Evolutionary conservation across 1,140 invertebrate genomes (phyloP), one percentile per base, ranked within the genome.

Genomic region (Nasonia longicornis): DNA sequence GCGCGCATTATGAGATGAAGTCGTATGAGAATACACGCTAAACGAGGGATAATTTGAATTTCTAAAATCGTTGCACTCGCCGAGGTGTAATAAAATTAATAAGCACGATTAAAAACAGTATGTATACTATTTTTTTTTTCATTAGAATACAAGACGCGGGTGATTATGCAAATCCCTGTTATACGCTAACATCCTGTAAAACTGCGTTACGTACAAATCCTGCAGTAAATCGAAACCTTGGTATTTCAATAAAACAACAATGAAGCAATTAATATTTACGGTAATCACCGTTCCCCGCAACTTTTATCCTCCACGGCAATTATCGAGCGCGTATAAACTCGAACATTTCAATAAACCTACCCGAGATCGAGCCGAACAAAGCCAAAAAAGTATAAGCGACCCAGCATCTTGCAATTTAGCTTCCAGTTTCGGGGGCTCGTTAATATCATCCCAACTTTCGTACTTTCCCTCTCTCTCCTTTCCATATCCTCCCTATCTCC

Each of bases 371-470:
- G 11, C 45, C 12, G 14, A 48, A 48, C 45, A 48, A 48, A 12
- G 52, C 12, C 12, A 20, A 58, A 58, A 58, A 58, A 58, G 20
- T n/a, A 26, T 26, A 26, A 16, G 16, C 14, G 6, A 6, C 20
- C 38, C 38, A 42, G 7, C 38, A 42, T 42, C 38, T 58, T 58
- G 52, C 52, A n/a, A 20, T 58, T n/a, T 66, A 69, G 20, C 26
- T 45, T 20, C 29, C 48, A 58, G 78, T 74, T 80, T 73, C 45
- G 70, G 22, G 70, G 22, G 58, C 70, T 74, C 78, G 78, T 73
- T 80, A 80, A 80, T 80, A 80, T 74, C 22, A 16, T 67, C 22
- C 66, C 66, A 2, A 16, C 22, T 22, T 66, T 29, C 35, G 35
- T 42, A 58, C 22, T 35, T n/a, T 67, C 63, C 58, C 22, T 35